Conservation (phyloP, 2,888 invertebrate genomes). For the Sacculina carcini region DNA sequence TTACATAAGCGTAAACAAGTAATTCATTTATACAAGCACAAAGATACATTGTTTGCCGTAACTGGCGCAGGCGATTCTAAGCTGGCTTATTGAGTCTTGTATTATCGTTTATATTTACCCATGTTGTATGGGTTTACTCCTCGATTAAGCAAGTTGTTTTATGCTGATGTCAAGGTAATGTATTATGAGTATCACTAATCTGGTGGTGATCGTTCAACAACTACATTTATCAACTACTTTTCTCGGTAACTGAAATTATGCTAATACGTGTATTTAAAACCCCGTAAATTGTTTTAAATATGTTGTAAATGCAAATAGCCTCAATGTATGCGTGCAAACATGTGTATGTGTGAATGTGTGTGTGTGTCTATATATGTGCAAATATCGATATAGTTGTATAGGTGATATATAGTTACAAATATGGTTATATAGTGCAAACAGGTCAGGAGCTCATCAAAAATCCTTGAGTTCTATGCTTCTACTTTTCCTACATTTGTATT, state of each 20-base stretch:
- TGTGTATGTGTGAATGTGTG: not conserved
- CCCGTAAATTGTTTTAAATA: too few species aligned
- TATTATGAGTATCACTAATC: not conserved
- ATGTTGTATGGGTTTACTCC: not conserved
- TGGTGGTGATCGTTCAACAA: not conserved
- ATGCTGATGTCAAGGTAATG: not conserved
- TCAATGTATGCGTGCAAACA: too few species aligned
- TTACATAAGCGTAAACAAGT: too few species aligned
- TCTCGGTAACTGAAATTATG: too few species aligned
- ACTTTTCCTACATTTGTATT: not conserved
- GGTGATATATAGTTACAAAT: constrained; percentile 1
- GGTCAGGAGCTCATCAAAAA: not conserved
- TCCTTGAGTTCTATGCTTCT: not conserved
- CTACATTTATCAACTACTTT: too few species aligned
- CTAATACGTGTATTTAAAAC: too few species aligned
- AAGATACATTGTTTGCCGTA: too few species aligned
- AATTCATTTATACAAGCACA: too few species aligned
- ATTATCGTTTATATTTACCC: not conserved
- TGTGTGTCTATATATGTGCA: constrained; percentile 5
- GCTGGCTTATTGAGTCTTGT: too few species aligned
- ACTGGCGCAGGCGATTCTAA: too few species aligned
- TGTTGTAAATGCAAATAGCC: too few species aligned
- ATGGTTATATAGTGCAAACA: not conserved
- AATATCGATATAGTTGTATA: constrained; percentile 1
- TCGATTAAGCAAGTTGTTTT: too few species aligned